These are phyloP conservation scores for Bothrops jararaca DNA, from an alignment of 2,113 vertebrate genomes.

Conservation along the genomic window DNA sequence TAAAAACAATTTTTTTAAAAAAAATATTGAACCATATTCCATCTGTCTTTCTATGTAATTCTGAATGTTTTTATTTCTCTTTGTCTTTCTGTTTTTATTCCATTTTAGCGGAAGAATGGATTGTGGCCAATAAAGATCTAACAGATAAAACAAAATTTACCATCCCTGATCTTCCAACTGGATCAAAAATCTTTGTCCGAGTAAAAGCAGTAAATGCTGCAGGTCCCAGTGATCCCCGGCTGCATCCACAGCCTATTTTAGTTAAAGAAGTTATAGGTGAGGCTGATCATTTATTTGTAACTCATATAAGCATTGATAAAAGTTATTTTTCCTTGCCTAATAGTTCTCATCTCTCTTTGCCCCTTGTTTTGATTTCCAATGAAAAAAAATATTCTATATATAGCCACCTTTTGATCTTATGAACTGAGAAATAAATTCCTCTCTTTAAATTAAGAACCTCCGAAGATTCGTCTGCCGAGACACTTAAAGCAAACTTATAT, in stretches of 20 bases:
- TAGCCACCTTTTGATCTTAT: background rate
- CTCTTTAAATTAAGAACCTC: constrained; percentile 76
- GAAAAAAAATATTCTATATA: background rate
- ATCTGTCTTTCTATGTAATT: constrained; percentile 26
- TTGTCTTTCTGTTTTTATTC: constrained; percentile 13
- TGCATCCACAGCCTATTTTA: constrained; percentile 85
- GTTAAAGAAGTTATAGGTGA: constrained; percentile 95
- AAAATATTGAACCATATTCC: background rate
- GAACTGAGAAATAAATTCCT: constrained; percentile 10
- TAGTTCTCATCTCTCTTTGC: background rate
- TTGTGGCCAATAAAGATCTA: constrained; percentile 80
- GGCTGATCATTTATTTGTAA: constrained; percentile 27
- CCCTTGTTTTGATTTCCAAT: background rate
- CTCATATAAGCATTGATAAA: background rate
- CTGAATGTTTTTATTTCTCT: background rate
- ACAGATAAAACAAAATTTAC: constrained; percentile 92
- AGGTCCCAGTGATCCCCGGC: constrained; percentile 81
- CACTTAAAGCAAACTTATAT: constrained; percentile 95
- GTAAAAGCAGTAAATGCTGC: constrained; percentile 92
- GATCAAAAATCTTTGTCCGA: constrained; percentile 84
- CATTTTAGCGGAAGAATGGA: constrained; percentile 83
- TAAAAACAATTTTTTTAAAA: background rate
- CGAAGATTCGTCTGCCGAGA: constrained; percentile 92
- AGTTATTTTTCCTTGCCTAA: background rate
- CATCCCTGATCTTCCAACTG: constrained; percentile 81